A percentile compares a stretch with the other conserved stretches of the same genome.
Conservation (phyloP, 1,140 invertebrate species). For the Anagrus nilaparvatae region DNA sequence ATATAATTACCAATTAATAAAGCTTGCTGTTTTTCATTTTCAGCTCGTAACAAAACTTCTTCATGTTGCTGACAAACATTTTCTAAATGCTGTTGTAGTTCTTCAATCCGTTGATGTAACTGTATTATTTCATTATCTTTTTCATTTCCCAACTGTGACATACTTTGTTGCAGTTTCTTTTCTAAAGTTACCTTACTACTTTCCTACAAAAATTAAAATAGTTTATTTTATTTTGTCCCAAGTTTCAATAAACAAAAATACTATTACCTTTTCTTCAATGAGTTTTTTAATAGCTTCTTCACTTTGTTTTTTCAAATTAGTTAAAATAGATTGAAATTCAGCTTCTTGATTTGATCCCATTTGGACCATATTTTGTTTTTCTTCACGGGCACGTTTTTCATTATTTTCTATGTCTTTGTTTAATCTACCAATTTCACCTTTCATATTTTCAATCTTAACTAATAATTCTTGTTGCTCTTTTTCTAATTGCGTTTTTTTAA, state of each 20-base stretch:
- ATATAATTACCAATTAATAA: constrained; percentile 56
- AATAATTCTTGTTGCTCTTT: constrained; percentile 65
- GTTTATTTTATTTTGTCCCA: background rate
- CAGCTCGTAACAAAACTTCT: constrained; percentile 68
- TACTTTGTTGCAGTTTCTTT: constrained; percentile 60
- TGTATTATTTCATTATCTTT: constrained; percentile 66
- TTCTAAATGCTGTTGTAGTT: constrained; percentile 64
- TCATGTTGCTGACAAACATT: constrained; percentile 73
- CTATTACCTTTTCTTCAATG: constrained; percentile 60
- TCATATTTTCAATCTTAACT: constrained; percentile 64
- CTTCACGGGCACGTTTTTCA: constrained; percentile 63
- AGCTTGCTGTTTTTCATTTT: constrained; percentile 84
- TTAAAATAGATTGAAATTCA: constrained; percentile 63
- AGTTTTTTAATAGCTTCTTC: constrained; percentile 64
- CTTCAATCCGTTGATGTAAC: constrained; percentile 59
- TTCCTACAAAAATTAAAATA: constrained; percentile 38
- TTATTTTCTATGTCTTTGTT: constrained; percentile 64
- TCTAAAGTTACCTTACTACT: constrained; percentile 59
- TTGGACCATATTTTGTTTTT: constrained; percentile 57
- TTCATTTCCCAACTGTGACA: constrained; percentile 59
- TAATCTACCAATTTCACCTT: constrained; percentile 53
- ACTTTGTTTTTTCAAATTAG: constrained; percentile 59
- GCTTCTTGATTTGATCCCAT: constrained; percentile 62
- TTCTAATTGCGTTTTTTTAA: constrained; percentile 59
- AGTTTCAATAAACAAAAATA: background rate